Base-by-base conservation (phyloP, 2,797 vertebrate genomes). In the Agapornis canus region DNA sequence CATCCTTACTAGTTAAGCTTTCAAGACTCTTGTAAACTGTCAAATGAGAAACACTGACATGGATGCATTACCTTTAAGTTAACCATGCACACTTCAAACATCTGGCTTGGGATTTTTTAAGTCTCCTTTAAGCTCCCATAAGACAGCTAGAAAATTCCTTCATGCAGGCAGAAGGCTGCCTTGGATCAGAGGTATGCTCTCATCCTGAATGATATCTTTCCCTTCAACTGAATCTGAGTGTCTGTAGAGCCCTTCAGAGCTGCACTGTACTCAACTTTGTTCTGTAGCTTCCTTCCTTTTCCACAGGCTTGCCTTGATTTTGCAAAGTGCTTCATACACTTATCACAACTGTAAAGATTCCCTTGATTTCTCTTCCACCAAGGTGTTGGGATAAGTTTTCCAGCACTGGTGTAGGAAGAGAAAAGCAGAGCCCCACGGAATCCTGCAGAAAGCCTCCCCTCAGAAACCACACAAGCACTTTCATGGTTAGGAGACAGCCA, bases 221-320 rank as follows among this genome's bases (percentile, higher is more conserved):
- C 8, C 17, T 75, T 79, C 32, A 27, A 11, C 9, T 64, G 7
- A 9, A 60, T 43, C 37, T 56, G 22, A 40, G 25, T 9, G 10
- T 31, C 32, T 56, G 10, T 25, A 84, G 31, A 82, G 37, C 20
- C 9, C 10, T 39, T 68, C 39, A 56, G 29, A 70, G 32, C 32
- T 61, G 20, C 12, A 56, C 13, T 52, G 13, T 63, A 19, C 4
- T 19, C 45, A 32, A 0, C 0, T 79, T 76, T 59, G 8, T 54
- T 51, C 54, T 23, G 32, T 45, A 48, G 17, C 27, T 60, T 21
- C 15, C 23, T 82, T 82, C 17, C 29, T 83, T 77, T 71, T 32
- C 65, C 15, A 42, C 39, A 60, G 27, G 4, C 29, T 42, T 57
- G 2, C 15, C 8, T 61, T 40, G 11, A 1, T 59, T 90, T 52